These are phyloP conservation scores for Neomorphus geoffroyi DNA, from an alignment of 2,797 vertebrate species.

Conservation along the genomic window DNA sequence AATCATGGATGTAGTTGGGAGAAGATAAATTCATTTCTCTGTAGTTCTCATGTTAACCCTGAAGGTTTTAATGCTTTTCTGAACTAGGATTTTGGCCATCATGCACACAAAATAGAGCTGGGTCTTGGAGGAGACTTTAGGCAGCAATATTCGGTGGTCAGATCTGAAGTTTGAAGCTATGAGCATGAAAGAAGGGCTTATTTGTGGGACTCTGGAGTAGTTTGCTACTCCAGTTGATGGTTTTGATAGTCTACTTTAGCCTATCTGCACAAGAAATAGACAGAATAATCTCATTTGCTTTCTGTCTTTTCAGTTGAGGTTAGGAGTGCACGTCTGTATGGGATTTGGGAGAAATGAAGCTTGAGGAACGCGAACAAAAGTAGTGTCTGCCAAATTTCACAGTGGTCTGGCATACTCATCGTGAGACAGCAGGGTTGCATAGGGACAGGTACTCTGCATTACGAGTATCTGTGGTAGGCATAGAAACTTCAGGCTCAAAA, in stretches of 20 bases:
- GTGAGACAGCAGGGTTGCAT: neutral
- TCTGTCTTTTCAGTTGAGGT: neutral
- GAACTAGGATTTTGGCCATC: neutral
- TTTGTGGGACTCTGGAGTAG: neutral
- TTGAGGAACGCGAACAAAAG: neutral
- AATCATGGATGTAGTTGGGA: neutral
- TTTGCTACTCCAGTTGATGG: neutral
- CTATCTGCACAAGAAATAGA: neutral
- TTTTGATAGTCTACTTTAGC: neutral
- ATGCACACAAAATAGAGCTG: neutral
- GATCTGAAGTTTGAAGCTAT: neutral
- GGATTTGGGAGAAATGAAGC: neutral
- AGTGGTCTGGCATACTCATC: accelerated
- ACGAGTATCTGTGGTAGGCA: accelerated
- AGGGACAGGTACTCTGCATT: neutral
- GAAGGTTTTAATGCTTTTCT: neutral
- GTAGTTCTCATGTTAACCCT: neutral
- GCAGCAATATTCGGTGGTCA: neutral
- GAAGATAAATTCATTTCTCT: neutral
- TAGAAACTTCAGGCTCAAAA: neutral
- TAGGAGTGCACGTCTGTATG: accelerated
- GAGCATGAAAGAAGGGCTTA: neutral
- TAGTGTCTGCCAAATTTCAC: neutral
- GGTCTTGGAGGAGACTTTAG: neutral
- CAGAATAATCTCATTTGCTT: neutral